Percentiles rank a stretch among this genome's conserved stretches.
phyloP scores from a whole-genome alignment of 1,140 invertebrate genomes.

The Wasmannia auropunctata region DNA sequence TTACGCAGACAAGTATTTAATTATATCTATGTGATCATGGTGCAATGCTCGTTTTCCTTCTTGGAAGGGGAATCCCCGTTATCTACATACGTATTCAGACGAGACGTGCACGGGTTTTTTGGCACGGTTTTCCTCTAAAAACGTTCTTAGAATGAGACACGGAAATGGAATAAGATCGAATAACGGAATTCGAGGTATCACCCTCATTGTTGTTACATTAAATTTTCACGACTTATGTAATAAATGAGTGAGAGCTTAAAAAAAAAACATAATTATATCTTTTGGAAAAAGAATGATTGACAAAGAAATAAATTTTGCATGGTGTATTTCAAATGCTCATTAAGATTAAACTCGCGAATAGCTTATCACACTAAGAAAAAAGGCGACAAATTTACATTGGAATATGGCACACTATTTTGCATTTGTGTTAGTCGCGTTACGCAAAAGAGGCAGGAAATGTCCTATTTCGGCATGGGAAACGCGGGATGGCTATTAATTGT shows the following conservation, averaged over 20 bases:
- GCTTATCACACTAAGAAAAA: background rate
- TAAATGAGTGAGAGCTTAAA: background rate
- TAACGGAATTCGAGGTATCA: constrained; percentile 58
- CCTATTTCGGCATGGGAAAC: constrained; percentile 41
- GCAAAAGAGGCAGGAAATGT: constrained; percentile 44
- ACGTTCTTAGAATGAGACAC: constrained; percentile 46
- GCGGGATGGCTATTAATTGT: constrained; percentile 47
- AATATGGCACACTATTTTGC: background rate
- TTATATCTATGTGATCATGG: constrained; percentile 24
- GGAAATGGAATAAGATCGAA: constrained; percentile 65
- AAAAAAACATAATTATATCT: background rate
- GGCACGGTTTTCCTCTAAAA: constrained; percentile 68
- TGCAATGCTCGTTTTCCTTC: constrained; percentile 20
- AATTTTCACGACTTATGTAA: background rate
- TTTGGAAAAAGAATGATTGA: background rate
- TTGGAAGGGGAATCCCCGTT: constrained; percentile 54
- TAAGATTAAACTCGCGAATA: background rate
- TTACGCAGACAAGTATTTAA: constrained; percentile 43
- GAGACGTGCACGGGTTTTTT: constrained; percentile 57
- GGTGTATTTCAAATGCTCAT: background rate
- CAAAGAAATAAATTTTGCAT: background rate
- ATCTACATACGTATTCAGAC: constrained; percentile 64
- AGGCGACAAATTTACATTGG: background rate
- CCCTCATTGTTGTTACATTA: background rate
- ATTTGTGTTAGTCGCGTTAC: constrained; percentile 18